phyloP scores from a whole-genome alignment of 2,797 vertebrate species.

The Crocodylus rhombifer region DNA sequence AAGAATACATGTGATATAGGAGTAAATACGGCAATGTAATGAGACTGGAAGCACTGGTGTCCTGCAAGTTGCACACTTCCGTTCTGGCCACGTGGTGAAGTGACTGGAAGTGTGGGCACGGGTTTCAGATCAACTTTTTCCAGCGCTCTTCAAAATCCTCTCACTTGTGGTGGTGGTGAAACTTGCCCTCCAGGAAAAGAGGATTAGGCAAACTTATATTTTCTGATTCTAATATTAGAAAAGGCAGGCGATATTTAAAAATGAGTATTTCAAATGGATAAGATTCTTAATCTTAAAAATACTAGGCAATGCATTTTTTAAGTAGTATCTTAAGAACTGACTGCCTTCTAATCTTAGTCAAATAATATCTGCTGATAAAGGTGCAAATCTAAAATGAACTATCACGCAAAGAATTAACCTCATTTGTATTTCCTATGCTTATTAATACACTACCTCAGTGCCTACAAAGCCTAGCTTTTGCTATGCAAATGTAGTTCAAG shows the following conservation, averaged over 20 bases:
- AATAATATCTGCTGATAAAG: slow-evolving; percentile 3
- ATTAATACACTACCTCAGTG: not conserved
- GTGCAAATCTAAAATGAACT: slow-evolving; percentile 29
- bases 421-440: not conserved
- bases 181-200: accelerated
- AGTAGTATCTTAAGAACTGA: not conserved
- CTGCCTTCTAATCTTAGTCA: not conserved
- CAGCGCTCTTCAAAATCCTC: not conserved
- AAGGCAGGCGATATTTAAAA: not conserved
- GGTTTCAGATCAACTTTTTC: not conserved
- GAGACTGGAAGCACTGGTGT: not conserved
- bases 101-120: not conserved
- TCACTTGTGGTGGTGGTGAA: not conserved
- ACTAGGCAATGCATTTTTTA: not conserved
- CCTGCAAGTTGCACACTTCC: not conserved
- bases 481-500: slow-evolving; percentile 3
- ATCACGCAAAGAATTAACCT: slow-evolving; percentile 34
- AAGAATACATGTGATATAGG: no score
- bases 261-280: not conserved
- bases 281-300: not conserved
- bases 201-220: not conserved
- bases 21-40: not conserved
- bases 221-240: not conserved
- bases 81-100: not conserved
- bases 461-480: slow-evolving; percentile 1